Evolutionary conservation across 2,888 invertebrate species (phyloP), one percentile per base, ranked within the genome.

Genomic region (Macroteleia sp.): DNA sequence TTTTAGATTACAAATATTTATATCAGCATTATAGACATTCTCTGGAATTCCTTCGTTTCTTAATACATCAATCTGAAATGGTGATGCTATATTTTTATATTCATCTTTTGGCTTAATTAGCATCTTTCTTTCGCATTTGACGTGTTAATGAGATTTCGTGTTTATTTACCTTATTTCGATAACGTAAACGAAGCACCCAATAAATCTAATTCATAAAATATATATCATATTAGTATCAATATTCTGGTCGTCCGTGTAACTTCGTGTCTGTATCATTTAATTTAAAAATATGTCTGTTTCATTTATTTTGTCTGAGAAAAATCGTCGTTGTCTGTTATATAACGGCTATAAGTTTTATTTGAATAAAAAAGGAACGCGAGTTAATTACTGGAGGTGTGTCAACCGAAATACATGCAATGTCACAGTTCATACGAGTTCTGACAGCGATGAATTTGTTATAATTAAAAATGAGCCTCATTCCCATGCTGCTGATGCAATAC

Each of bases 221-320:
- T 25, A 36, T 36, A 5, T 36, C 25, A 25, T 25, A 25, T 25
- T 25, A 25, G 3, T 25, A 25, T 25, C 25, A 48, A 30, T 16
- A 30, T 22, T 48, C 14, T 16, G 28, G 8, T 48, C 22, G 48
- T 1, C 12, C 8, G 25, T 25, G 6, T 25, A 25, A 25, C 25
- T 25, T 25, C 25, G 25, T 6, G 25, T 25, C 25, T 25, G 6
- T 25, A 25, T 25, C 6, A n/a, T n/a, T n/a, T n/a, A n/a, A n/a
- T n/a, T n/a, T n/a, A n/a, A n/a, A 22, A 48, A 48, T 28, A 48
- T 48, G 30, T 14, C 48, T 10, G 16, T 48, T 28, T 48, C 30
- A 3, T 48, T 48, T 30, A 14, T 48, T 28, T 48, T 16, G 48
- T 48, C 30, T 2, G 48, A 48, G 22, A 48, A 48, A 16, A 22